Conservation (phyloP, 2,113 vertebrate species). For the Halichoeres trimaculatus region DNA sequence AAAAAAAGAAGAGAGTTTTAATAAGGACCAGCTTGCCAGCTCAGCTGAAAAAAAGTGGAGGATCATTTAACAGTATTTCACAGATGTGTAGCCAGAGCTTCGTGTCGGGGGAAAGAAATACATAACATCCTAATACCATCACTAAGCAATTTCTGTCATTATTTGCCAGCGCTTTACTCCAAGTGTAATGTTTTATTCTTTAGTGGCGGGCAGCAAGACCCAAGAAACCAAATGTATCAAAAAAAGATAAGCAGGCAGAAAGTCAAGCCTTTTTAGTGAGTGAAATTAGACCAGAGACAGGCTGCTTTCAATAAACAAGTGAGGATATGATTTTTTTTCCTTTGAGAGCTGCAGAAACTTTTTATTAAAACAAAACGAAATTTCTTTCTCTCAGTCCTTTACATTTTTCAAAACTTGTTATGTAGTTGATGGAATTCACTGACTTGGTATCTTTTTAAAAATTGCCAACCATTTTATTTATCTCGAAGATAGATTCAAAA, state of each 20-base stretch:
- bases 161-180: background rate
- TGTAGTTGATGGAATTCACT: too few species aligned
- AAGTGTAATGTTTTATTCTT: background rate
- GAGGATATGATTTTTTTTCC: slow-evolving; percentile 30
- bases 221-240: slow-evolving; percentile 7
- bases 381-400: too few species aligned
- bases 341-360: background rate
- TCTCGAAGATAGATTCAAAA: too few species aligned
- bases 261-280: slow-evolving; percentile 23
- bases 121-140: background rate
- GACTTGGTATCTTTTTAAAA: too few species aligned
- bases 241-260: background rate
- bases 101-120: background rate
- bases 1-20: background rate
- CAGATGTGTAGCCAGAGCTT: background rate
- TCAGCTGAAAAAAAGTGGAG: background rate
- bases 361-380: too few species aligned
- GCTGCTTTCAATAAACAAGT: slow-evolving; percentile 22
- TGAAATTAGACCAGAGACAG: slow-evolving; percentile 9
- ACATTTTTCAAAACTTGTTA: too few species aligned
- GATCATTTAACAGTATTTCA: background rate
- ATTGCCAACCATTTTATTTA: background rate
- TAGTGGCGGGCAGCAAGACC: background rate
- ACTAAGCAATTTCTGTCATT: background rate
- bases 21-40: background rate